Evolutionary conservation across 2,113 vertebrate genomes (phyloP), one percentile per base, ranked within the genome.

Genomic region (Centrocercus urophasianus): DNA sequence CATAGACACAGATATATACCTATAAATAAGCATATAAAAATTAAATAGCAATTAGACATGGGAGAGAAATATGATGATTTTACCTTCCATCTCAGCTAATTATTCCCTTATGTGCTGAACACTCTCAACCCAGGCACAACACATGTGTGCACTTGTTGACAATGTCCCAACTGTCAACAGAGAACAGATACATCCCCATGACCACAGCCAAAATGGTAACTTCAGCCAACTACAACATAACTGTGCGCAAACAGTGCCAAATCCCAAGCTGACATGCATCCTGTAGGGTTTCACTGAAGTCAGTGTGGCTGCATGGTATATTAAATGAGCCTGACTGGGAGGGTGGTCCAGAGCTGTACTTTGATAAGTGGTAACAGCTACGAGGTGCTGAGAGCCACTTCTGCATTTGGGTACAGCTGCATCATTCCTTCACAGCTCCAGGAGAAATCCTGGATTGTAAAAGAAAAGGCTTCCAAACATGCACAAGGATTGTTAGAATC

Each of bases 341-440:
- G 91, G 91, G 91, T 93, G 91, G 94, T 96, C 96, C 59, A 60
- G 74, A 94, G 89, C 95, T 83, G 91, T 89, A 19, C 52, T 89
- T 65, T 83, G 91, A 91, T 52, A 77, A 0, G 27, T 36, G 20
- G 24, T 32, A 90, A 95, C 82, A 86, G 87, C 91, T 91, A 89
- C 14, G 74, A 93, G 56, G 91, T 93, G 89, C 82, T 52, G 60
- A 91, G 91, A 93, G 76, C 43, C 50, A 65, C 38, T 61, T 36
- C 43, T 76, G 75, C 60, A 64, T 88, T 89, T 0, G 38, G 34
- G 83, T 78, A 83, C 91, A 95, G 93, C 82, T 95, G 88, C 52
- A 65, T 36, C 47, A 25, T 77, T 93, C 75, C 89, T 48, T 56
- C 0, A 0, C 61, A 83, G 57, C 43, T 78, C 69, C 65, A 86